Base-by-base conservation (phyloP, 1,140 invertebrate species). In the Zaprionus ghesquierei region DNA sequence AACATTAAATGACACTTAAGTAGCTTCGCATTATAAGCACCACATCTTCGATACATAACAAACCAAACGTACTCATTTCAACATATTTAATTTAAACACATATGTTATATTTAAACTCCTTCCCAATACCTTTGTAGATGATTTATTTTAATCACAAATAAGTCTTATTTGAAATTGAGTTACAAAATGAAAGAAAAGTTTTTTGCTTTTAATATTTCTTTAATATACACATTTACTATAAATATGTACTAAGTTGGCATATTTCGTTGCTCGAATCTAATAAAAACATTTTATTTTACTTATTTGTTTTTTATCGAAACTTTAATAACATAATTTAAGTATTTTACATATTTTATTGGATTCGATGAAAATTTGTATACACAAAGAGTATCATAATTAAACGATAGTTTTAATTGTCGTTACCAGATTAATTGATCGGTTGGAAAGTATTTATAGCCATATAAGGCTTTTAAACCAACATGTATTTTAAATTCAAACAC, bases 1-100 rank as follows among this genome's bases (percentile, higher is more conserved):
- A 81, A 86, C 60, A 76, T 86, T 78, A 75, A 73, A 61, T 60
- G 64, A 68, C 64, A 69, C 64, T 50, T 74, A 74, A 75, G 62
- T 69, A 75, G 62, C 59, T 64, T 70, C 66, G 49, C 60, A 75
- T 63, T 64, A 75, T 44, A 70, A 59, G 62, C 35, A 70, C 53
- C 38, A 55, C 53, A 50, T 15, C 38, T 56, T 61, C 55, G 31
- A 63, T 44, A 65, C 35, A 65, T 71, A 63, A 59, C 46, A 61
- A 73, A 69, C 38, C 49, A 68, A 73, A 49, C 68, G 55, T 49
- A 68, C 63, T 60, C 27, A 68, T 46, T 58, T 72, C 35, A 44
- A 25, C 33, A 44, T 53, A 25, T 18, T 8, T 18, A 54, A 44
- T 54, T 29, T 41, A 35, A 25, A 27, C 20, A 29, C 27, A 15